Conservation (phyloP, 1,140 invertebrate genomes). For the Orius insidiosus region DNA sequence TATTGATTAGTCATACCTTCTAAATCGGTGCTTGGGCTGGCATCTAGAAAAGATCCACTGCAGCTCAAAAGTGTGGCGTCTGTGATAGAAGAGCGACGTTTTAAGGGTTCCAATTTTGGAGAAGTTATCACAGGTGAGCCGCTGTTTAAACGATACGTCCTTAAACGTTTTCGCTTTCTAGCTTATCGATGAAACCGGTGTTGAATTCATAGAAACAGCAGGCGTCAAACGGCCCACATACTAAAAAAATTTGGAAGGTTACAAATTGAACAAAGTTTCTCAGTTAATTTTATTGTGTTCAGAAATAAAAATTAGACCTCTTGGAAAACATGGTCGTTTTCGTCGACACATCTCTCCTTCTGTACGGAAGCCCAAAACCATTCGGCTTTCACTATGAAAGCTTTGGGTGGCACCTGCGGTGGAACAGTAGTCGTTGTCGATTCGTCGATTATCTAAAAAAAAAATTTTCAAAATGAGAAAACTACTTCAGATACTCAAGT, state of each 20-base stretch:
- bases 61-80: constrained; percentile 68
- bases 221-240: constrained; percentile 30
- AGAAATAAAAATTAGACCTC: too few relatives aligned
- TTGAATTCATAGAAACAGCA: constrained; percentile 12
- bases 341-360: constrained; percentile 80
- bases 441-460: constrained; percentile 59
- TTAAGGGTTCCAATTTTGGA: constrained; percentile 27
- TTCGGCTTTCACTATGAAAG: constrained; percentile 64
- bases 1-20: constrained; percentile 31
- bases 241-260: constrained; percentile 13
- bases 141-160: constrained; percentile 19
- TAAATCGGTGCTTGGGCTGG: constrained; percentile 34
- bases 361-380: constrained; percentile 98
- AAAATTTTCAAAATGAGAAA: not conserved
- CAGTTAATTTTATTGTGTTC: too few relatives aligned
- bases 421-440: constrained; percentile 47
- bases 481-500: too few relatives aligned
- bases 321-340: constrained; percentile 72
- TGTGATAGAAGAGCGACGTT: constrained; percentile 63
- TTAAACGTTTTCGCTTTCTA: constrained; percentile 55
- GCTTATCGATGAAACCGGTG: constrained; percentile 13
- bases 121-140: constrained; percentile 32
- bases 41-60: constrained; percentile 72
- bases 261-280: not conserved
- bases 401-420: constrained; percentile 36